Evolutionary conservation across 2,797 vertebrate species (phyloP), one percentile per base, ranked within the genome.

Genomic region (Nasua narica): DNA sequence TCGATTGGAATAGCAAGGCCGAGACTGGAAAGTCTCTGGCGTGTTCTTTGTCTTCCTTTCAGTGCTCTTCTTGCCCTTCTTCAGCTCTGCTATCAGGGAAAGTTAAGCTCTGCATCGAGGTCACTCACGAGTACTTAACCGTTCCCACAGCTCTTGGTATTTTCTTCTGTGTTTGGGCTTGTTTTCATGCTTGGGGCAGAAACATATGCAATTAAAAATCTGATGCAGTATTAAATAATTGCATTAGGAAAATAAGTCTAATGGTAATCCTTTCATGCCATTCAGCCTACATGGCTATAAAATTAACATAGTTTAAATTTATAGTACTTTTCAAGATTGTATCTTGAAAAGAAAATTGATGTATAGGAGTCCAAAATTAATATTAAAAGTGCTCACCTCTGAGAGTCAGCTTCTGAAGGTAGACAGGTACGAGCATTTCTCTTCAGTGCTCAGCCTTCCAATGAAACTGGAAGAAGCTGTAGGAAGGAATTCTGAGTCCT

Each of bases 381-480:
- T 79, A 40, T 72, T 69, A 27, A 18, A 35, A 91, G 52, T 50
- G n/a, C 37, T 93, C 69, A 19, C 84, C 43, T 91, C 67, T 81
- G 83, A 60, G 50, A 50, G 62, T 76, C 58, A 52, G 69, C 29
- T 62, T 85, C 65, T 29, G 37, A 10, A 65, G 37, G 19, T 48
- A 40, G 78, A 21, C 25, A 3, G 3, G 60, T 52, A 1, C 8
- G 11, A 50, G 23, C 35, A 15, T 92, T 82, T 67, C 50, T 94
- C 6, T 65, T 69, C 48, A 23, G 81, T 32, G 37, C 7, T 1
- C 54, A 27, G 16, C 54, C 87, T 95, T 67, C 79, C 21, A 3
- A 3, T 1, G 62, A 84, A 91, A 91, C 91, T 87, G 87, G 83
- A 97, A 97, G 87, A 97, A 92, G 83, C 89, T 85, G 91, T 93